Conservation (phyloP, 2,888 invertebrate species). For the Anagyrus pseudococci region DNA sequence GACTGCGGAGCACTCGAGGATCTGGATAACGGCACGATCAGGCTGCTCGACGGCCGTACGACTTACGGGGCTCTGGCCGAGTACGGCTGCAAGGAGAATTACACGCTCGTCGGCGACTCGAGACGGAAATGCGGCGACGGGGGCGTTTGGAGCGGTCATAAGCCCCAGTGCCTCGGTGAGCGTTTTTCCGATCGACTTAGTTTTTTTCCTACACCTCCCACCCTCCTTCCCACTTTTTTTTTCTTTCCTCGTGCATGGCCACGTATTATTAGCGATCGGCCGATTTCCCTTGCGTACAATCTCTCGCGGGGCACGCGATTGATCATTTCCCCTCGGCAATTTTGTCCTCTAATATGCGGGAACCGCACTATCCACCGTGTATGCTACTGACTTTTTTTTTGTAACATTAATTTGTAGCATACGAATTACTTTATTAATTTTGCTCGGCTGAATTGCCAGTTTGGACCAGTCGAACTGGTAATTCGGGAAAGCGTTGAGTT, state of each 20-base stretch:
- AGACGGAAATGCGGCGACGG: conserved; percentile 76
- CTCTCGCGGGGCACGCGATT: no score
- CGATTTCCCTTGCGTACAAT: background rate
- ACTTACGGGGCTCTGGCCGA: conserved; percentile 79
- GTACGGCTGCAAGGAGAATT: conserved; percentile 84
- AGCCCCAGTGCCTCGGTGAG: conserved; percentile 79
- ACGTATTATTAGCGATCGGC: no score
- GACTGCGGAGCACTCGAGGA: conserved; percentile 77
- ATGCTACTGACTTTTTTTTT: no score
- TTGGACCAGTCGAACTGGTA: no score
- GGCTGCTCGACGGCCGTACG: conserved; percentile 73
- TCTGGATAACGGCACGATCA: conserved; percentile 77
- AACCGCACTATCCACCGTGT: no score
- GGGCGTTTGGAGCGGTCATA: conserved; percentile 79
- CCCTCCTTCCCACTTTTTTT: conserved; percentile 5
- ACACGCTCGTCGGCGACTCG: conserved; percentile 80
- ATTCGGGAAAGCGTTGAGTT: no score
- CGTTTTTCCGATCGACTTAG: conserved; percentile 6
- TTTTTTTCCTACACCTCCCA: background rate
- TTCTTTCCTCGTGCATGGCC: background rate
- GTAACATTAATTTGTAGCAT: no score
- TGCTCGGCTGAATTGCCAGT: no score
- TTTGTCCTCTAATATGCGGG: no score
- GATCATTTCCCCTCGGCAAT: no score
- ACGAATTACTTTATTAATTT: no score